Evolutionary conservation across 1,140 invertebrate species (phyloP), one percentile per base, ranked within the genome.

Genomic region (Drosophila kikkawai): DNA sequence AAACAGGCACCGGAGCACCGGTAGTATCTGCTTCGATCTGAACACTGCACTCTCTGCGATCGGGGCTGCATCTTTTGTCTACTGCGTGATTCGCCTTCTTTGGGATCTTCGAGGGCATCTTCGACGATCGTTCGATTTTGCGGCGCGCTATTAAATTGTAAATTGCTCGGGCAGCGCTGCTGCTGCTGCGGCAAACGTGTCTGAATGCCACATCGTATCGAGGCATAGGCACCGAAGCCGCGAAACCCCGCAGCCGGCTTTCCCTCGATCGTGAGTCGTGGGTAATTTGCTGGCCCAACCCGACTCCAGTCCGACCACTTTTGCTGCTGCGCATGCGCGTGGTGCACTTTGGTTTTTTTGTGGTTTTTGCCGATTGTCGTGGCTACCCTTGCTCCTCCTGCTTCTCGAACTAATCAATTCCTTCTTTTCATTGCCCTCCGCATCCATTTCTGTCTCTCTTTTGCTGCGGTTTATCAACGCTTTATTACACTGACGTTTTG

Each of bases 401-500:
- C 63, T 39, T 13, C 15, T 13, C 58, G 41, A 71, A 81, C 71
- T 84, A 87, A 88, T 88, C 84, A 88, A 87, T 88, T 88, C 66
- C 77, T 66, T 22, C 59, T 60, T 64, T 76, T 76, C 74, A 59
- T 75, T 77, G 81, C 71, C 74, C 42, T 61, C 56, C 32, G 53
- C 67, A 55, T 41, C 39, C 36, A 39, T 56, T 68, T 76, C 45
- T 39, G 36, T 59, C 59, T 51, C 42, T 64, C n/a, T 32, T 47
- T 44, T 60, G 29, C 55, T 76, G 87, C 79, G 83, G 87, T 91
- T 91, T 91, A 88, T 91, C 88, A 91, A 85, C 88, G 88, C 88
- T 85, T 91, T 87, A 91, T 91, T 91, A 80, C 71, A 82, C 77
- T 91, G 88, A 91, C 88, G 79, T 88, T 91, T 88, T 91, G 88